phyloP scores from a whole-genome alignment of 2,113 vertebrate species.

The Ardeotis arabs region DNA sequence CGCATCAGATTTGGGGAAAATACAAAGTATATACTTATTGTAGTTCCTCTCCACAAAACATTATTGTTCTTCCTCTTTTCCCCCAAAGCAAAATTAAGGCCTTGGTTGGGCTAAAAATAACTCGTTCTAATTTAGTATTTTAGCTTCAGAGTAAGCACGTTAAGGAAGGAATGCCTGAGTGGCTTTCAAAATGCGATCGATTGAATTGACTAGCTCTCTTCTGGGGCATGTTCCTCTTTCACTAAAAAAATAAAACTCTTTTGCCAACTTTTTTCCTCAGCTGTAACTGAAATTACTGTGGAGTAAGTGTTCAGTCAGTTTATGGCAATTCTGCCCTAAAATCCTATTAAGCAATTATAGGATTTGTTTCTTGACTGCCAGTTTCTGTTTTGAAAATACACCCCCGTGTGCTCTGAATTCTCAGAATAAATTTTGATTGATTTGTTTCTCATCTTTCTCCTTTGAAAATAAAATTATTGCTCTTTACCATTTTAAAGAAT shows the following conservation, averaged over 20 bases:
- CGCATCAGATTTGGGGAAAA: neutral
- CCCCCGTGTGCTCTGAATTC: neutral
- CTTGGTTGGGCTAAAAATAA: neutral
- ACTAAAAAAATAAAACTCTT: neutral
- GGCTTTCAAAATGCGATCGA: neutral
- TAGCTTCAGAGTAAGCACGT: neutral
- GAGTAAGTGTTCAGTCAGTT: neutral
- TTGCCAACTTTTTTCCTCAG: neutral
- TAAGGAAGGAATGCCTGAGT: neutral
- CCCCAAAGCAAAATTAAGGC: neutral
- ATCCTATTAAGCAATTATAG: slow-evolving; percentile 1
- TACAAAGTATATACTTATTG: neutral
- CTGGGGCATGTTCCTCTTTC: neutral
- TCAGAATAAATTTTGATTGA: neutral
- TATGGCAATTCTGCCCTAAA: neutral
- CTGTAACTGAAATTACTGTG: neutral
- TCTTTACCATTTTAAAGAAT: neutral
- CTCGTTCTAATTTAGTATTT: neutral
- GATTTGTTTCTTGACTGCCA: neutral
- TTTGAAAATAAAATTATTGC: neutral
- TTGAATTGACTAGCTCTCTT: neutral
- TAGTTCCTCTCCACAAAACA: neutral
- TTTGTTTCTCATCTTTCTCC: neutral
- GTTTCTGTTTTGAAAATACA: slow-evolving; percentile 15
- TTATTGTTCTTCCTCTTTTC: neutral